Evolutionary conservation across 2,797 vertebrate species (phyloP), one percentile per base, ranked within the genome.

Genomic region (Chanos chanos): DNA sequence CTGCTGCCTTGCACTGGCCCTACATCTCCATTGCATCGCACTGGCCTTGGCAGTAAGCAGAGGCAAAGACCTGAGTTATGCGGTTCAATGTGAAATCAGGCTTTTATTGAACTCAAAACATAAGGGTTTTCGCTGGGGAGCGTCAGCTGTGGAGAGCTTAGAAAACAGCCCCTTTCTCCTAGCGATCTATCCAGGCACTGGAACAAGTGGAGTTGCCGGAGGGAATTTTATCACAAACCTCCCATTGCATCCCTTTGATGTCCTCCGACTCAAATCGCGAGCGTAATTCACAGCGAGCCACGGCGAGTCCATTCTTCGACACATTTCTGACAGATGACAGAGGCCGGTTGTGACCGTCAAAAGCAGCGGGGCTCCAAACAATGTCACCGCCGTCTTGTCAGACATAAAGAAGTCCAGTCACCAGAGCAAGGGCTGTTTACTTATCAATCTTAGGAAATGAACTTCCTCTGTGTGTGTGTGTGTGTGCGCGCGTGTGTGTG

Each of bases 391-490:
- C 74, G 77, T 69, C 73, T 77, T 57, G 51, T 66, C 67, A 67
- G 47, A 57, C 41, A 62, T 16, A 43, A 28, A 18, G 30, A 55
- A 24, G 12, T 34, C 22, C 31, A 66, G 19, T 45, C 30, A 37
- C 48, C 40, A 39, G 18, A 54, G 77, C 70, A 59, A 45, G 31
- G 65, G 50, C 53, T 77, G 81, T 86, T 86, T 86, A 66, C 77
- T 84, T 84, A 83, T 81, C 82, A 63, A 81, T 67, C 68, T 74
- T 73, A 82, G 84, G 79, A 89, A 89, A 88, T 87, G 76, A 85
- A 84, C 60, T 63, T 58, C 76, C 64, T 33, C 16, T 2, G 18
- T 24, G 16, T 65, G 28, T 37, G 24, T 58, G 37, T 33, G 28
- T 53, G 63, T 72, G 61, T 68, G 37, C 33, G 28, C 53, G 63